phyloP scores from a whole-genome alignment of 2,888 invertebrate genomes.

The Hydrotaea cyrtoneurina region DNA sequence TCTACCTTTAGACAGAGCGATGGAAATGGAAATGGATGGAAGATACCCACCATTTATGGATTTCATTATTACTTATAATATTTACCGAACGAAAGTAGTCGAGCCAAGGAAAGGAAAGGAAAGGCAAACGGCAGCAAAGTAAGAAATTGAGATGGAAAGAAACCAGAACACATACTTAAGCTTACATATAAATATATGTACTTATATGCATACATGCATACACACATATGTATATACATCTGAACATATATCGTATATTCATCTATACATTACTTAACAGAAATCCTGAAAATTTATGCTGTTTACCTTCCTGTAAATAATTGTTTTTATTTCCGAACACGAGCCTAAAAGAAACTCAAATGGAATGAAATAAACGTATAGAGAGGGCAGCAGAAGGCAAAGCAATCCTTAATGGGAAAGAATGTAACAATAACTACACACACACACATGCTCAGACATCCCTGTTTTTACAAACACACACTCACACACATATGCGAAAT shows the following conservation, averaged over 20 bases:
- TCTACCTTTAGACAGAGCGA: constrained; percentile 20
- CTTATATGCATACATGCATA: neutral
- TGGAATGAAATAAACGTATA: constrained; percentile 36
- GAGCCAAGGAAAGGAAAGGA: neutral
- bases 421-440: constrained; percentile 17
- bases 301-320: constrained; percentile 64
- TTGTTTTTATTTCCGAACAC: constrained; percentile 64
- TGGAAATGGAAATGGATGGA: neutral
- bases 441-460: neutral
- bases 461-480: neutral
- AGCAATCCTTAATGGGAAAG: constrained; percentile 56
- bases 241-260: neutral
- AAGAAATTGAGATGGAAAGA: constrained; percentile 32
- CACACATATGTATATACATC: neutral
- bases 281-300: constrained; percentile 63
- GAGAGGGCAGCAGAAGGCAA: constrained; percentile 49
- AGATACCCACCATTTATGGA: constrained; percentile 53
- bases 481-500: constrained; percentile 39
- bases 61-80: constrained; percentile 39
- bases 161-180: constrained; percentile 28
- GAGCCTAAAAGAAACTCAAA: constrained; percentile 28
- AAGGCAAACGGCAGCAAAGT: neutral
- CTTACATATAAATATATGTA: neutral
- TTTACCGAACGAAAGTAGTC: constrained; percentile 17
- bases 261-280: constrained; percentile 31